phyloP scores from a whole-genome alignment of 2,113 vertebrate genomes.

The Condylura cristata region DNA sequence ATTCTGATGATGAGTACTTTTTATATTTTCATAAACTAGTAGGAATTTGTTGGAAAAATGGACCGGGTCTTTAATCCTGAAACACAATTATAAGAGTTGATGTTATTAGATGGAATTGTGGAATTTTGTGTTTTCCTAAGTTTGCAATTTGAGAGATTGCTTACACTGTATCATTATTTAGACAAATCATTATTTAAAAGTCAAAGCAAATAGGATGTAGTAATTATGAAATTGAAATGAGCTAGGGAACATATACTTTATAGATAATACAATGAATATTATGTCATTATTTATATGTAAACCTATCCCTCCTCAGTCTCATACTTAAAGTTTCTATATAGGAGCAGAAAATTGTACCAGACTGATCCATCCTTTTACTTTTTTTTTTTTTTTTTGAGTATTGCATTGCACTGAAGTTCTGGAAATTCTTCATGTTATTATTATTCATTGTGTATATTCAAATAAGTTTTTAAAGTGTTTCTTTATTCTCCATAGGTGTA shows the following conservation, averaged over 20 bases:
- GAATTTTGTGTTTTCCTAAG: background rate
- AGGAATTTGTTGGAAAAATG: background rate
- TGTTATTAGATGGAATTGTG: background rate
- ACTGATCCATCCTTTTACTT: background rate
- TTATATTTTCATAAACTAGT: background rate
- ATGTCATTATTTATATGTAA: background rate
- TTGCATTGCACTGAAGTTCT: background rate
- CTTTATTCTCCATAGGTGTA: background rate
- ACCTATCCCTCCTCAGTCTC: background rate
- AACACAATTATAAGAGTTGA: background rate
- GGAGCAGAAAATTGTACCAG: background rate
- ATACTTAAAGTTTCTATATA: background rate
- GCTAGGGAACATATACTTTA: background rate
- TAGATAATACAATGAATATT: too few relatives aligned
- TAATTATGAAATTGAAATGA: background rate
- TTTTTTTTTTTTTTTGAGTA: background rate
- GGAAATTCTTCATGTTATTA: background rate
- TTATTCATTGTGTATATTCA: background rate
- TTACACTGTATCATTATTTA: background rate
- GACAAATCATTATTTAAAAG: conserved; percentile 17
- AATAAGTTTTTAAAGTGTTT: background rate
- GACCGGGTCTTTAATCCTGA: background rate
- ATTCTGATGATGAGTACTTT: background rate
- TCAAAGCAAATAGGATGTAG: background rate
- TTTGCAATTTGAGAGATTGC: background rate